Percentiles rank a stretch among this genome's conserved stretches.
Conservation (phyloP, 1,140 invertebrate species). For the Zaprionus capensis region DNA sequence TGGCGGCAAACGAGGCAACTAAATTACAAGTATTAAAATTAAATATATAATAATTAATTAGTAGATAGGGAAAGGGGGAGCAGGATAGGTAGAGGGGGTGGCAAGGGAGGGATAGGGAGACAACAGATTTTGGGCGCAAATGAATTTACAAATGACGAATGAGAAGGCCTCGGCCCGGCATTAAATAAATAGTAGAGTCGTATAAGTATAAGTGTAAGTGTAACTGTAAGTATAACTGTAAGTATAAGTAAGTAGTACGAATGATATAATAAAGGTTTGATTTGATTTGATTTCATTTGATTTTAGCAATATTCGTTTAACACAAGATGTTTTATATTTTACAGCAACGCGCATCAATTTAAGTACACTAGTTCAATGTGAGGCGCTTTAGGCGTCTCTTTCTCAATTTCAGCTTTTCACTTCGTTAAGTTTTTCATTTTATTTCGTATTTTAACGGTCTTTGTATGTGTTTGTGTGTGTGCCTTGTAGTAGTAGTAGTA, state of each 20-base stretch:
- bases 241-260: constrained; percentile 62
- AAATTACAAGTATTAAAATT: constrained; percentile 67
- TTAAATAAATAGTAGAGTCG: constrained; percentile 49
- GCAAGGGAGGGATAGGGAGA: constrained; percentile 20
- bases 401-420: constrained; percentile 40
- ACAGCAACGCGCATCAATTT: constrained; percentile 75
- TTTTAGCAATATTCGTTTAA: constrained; percentile 61
- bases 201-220: constrained; percentile 23
- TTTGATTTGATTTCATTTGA: constrained; percentile 27
- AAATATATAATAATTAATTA: constrained; percentile 57
- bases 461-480: constrained; percentile 44
- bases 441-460: constrained; percentile 32
- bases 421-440: constrained; percentile 40
- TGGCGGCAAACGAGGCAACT: constrained; percentile 45
- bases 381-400: constrained; percentile 34
- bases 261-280: constrained; percentile 37
- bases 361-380: constrained; percentile 77
- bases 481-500: constrained; percentile 32
- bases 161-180: constrained; percentile 46
- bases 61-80: constrained; percentile 21
- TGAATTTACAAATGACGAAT: constrained; percentile 65
- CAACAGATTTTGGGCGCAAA: constrained; percentile 50
- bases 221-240: constrained; percentile 15
- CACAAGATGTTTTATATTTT: constrained; percentile 72
- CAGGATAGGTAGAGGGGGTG: neutral